Conservation (phyloP, 2,113 vertebrate species). For the Zosterops pallidus region DNA sequence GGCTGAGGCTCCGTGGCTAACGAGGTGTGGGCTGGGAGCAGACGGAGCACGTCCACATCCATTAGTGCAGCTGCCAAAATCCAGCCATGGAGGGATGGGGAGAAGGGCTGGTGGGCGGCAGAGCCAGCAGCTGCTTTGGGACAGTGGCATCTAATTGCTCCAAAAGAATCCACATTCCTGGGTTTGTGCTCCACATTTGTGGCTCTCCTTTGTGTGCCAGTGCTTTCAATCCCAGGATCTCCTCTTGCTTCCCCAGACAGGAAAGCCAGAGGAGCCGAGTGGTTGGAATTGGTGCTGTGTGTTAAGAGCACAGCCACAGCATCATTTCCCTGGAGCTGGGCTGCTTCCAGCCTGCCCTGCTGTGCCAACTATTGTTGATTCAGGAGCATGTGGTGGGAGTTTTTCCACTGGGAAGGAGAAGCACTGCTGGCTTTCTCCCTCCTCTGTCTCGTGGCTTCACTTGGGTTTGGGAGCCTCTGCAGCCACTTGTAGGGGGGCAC, state of each 20-base stretch:
- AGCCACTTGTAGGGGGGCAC: too few relatives aligned
- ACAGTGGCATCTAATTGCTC: neutral
- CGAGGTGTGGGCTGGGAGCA: neutral
- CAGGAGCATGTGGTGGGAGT: neutral
- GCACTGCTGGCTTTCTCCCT: neutral
- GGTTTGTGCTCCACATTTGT: neutral
- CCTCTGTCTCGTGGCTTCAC: neutral
- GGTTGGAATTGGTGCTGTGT: neutral
- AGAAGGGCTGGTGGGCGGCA: neutral
- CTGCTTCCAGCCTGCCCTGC: neutral
- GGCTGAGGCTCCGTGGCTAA: neutral
- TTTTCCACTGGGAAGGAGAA: conserved; percentile 5
- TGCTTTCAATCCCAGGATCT: neutral
- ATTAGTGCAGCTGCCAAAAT: neutral
- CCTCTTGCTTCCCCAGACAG: neutral
- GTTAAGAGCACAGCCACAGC: neutral
- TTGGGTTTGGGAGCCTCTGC: neutral
- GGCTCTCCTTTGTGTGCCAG: neutral
- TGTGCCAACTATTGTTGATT: conserved; percentile 16
- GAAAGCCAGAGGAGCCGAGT: neutral
- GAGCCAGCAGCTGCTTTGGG: neutral
- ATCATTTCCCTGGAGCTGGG: neutral
- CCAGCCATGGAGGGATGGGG: fast-evolving
- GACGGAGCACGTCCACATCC: neutral
- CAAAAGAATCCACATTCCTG: neutral